A percentile compares a stretch with the other conserved stretches of the same genome.
phyloP scores from a whole-genome alignment of 2,888 invertebrate genomes.

The Rhynchonema sp. region DNA sequence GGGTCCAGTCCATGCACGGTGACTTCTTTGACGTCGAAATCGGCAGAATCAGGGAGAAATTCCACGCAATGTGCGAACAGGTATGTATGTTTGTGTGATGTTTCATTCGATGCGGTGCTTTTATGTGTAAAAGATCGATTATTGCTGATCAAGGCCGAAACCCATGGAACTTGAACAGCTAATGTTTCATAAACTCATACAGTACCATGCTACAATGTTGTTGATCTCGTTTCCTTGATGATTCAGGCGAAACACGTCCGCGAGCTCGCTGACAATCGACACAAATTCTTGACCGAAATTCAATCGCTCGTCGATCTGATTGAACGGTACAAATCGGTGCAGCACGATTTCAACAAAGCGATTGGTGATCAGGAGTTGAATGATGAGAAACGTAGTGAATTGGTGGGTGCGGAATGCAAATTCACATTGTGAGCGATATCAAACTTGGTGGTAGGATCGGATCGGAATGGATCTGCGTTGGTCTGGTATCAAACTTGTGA shows the following conservation, averaged over 20 bases:
- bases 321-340: not conserved
- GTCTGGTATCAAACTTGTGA: no score
- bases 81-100: not conserved
- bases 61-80: not conserved
- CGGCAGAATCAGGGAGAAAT: not conserved
- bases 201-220: no score
- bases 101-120: not conserved
- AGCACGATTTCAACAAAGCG: not conserved
- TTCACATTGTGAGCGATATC: no score
- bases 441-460: no score
- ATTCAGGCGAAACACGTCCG: not conserved
- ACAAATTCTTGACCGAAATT: not conserved
- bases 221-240: no score
- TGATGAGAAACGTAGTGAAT: not conserved
- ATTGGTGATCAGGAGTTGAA: not conserved
- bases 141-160: no score
- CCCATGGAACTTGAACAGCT: no score
- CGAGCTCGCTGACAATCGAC: not conserved
- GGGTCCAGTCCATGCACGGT: not conserved
- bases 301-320: not conserved
- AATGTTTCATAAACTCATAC: no score
- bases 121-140: no score
- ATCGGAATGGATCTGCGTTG: no score
- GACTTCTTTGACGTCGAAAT: conserved; percentile 1
- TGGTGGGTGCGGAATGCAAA: not conserved